Percentiles rank a stretch among this genome's conserved stretches.
These are phyloP conservation scores for Clinocottus analis DNA, from an alignment of 2,113 vertebrate species.

Conservation along the genomic window DNA sequence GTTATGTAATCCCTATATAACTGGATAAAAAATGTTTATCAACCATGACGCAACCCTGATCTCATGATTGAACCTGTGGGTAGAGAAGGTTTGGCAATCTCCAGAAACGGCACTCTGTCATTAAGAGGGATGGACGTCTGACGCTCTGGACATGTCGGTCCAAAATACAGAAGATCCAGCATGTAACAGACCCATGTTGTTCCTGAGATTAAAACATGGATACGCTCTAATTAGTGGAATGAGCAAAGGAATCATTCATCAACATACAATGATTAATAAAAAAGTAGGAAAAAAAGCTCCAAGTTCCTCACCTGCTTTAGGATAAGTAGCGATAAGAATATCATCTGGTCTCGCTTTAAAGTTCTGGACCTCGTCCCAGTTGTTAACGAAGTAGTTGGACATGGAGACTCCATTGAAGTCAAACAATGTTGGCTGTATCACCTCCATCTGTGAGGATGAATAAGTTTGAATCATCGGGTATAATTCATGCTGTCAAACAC, in stretches of 20 bases:
- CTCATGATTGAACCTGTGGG: conserved; percentile 32
- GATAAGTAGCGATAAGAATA: conserved; percentile 85
- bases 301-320: conserved; percentile 84
- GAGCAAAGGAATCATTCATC: neutral
- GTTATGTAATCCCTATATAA: neutral
- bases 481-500: neutral
- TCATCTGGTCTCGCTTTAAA: conserved; percentile 86
- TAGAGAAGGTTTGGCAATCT: conserved; percentile 40
- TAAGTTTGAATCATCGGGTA: neutral
- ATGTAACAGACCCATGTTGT: conserved; percentile 85
- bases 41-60: neutral
- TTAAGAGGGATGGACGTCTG: conserved; percentile 67
- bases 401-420: conserved; percentile 80
- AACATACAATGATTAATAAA: neutral
- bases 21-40: no score
- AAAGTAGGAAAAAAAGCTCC: neutral
- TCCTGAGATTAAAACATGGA: conserved; percentile 68
- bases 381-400: conserved; percentile 68
- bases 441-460: conserved; percentile 46
- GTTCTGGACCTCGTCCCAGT: conserved; percentile 82
- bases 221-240: neutral
- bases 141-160: conserved; percentile 57
- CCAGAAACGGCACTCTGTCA: conserved; percentile 82
- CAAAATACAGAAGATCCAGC: conserved; percentile 80
- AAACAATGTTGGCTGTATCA: conserved; percentile 42